Conservation (phyloP, 2,113 vertebrate genomes). For the Trogon surrucura region DNA sequence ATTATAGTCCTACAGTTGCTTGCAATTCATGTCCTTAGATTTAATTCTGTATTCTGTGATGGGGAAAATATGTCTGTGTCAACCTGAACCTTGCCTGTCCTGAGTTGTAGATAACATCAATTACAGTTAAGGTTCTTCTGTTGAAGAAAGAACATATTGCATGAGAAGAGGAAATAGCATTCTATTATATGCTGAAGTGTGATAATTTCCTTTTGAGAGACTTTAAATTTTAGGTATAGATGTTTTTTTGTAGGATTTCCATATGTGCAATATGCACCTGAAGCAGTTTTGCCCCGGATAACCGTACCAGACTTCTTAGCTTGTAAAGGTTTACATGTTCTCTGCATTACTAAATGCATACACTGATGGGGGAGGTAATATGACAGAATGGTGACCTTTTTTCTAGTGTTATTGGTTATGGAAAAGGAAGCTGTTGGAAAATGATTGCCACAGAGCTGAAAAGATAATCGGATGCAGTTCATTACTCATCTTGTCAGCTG, state of each 20-base stretch:
- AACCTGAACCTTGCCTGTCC: background rate
- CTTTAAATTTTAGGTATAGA: background rate
- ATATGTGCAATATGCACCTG: background rate
- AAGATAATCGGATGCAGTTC: conserved; percentile 72
- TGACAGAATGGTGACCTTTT: conserved; percentile 41
- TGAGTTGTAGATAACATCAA: background rate
- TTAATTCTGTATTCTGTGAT: background rate
- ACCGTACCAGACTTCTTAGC: background rate
- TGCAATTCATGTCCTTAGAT: background rate
- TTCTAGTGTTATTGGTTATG: conserved; percentile 8
- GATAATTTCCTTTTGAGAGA: conserved; percentile 5
- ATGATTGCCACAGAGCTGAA: conserved; percentile 66
- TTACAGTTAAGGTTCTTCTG: background rate
- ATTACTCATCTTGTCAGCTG: conserved; percentile 72
- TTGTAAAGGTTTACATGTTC: background rate
- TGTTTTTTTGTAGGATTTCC: conserved; percentile 10
- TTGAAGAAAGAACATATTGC: background rate
- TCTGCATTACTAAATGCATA: background rate
- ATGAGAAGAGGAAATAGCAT: background rate
- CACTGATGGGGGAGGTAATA: background rate
- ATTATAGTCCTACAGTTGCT: background rate
- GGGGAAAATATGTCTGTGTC: background rate
- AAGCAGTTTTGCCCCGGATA: background rate
- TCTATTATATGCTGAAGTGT: background rate
- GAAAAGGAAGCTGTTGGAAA: conserved; percentile 61